Percentiles rank a stretch among this genome's conserved stretches.
Conservation (phyloP, 2,888 invertebrate genomes). For the Ennomos erosarius region DNA sequence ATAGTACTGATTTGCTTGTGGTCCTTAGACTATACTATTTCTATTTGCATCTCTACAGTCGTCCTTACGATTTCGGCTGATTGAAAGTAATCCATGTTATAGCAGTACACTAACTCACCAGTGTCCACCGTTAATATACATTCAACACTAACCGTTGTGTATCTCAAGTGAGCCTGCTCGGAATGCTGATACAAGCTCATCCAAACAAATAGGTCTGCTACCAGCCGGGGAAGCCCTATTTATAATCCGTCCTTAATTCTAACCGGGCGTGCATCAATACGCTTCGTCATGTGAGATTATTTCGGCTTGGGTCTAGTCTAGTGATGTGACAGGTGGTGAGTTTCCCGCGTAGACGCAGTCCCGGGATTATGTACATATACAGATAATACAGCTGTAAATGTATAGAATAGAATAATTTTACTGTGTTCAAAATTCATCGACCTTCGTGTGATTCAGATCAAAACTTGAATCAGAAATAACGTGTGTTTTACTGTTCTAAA, state of each 20-base stretch:
- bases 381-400: no score
- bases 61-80: no score
- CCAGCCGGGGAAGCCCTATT: constrained; percentile 34
- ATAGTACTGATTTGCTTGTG: no score
- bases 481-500: background rate
- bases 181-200: constrained; percentile 28
- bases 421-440: no score
- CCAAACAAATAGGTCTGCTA: constrained; percentile 39
- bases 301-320: constrained; percentile 39
- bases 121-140: no score
- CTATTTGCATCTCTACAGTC: no score
- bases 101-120: background rate
- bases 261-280: constrained; percentile 44
- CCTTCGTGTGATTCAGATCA: no score
- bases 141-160: constrained; percentile 9
- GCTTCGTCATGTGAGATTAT: constrained; percentile 50
- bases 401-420: no score
- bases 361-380: constrained; percentile 6
- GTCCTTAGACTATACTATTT: no score
- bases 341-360: constrained; percentile 23
- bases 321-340: constrained; percentile 36
- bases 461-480: no score
- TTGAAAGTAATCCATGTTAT: no score
- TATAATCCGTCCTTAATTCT: constrained; percentile 43
- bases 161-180: constrained; percentile 23